Percentiles rank a stretch among this genome's conserved stretches.
phyloP scores from a whole-genome alignment of 1,140 invertebrate species.

The Cecropterus lyciades region DNA sequence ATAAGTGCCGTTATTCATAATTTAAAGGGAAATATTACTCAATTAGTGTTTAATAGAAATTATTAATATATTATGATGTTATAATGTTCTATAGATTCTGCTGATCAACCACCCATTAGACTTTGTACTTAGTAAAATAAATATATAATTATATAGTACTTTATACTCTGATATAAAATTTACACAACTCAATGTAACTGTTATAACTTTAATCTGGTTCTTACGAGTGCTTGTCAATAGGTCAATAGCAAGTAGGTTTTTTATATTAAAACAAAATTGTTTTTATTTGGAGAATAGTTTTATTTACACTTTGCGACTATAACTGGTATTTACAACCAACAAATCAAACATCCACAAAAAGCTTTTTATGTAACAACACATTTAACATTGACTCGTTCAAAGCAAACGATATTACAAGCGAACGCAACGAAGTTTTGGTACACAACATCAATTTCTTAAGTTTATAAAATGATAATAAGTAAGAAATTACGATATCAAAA shows the following conservation, averaged over 20 bases:
- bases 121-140: not conserved
- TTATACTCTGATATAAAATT: not conserved
- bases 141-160: slow-evolving; percentile 3
- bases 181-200: not conserved
- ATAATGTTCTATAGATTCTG: not conserved
- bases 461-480: slow-evolving; percentile 22
- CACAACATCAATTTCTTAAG: slow-evolving; percentile 48
- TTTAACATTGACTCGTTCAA: slow-evolving; percentile 32
- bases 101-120: slow-evolving; percentile 4
- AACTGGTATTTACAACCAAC: slow-evolving; percentile 64
- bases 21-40: too few species aligned
- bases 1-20: too few species aligned
- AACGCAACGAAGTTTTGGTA: slow-evolving; percentile 56
- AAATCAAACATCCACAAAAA: slow-evolving; percentile 59
- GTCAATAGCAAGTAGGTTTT: slow-evolving; percentile 40
- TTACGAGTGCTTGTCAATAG: slow-evolving; percentile 24
- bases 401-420: slow-evolving; percentile 49
- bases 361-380: slow-evolving; percentile 42
- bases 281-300: slow-evolving; percentile 76
- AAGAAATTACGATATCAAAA: slow-evolving; percentile 53
- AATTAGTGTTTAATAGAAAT: too few species aligned
- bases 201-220: not conserved
- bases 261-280: slow-evolving; percentile 57
- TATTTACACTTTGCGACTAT: slow-evolving; percentile 71
- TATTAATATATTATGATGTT: too few species aligned